Percentiles rank a stretch among this genome's conserved stretches.
Evolutionary conservation across 2,797 vertebrate species (phyloP).

Genomic region (Oreonectes daqikongensis): DNA sequence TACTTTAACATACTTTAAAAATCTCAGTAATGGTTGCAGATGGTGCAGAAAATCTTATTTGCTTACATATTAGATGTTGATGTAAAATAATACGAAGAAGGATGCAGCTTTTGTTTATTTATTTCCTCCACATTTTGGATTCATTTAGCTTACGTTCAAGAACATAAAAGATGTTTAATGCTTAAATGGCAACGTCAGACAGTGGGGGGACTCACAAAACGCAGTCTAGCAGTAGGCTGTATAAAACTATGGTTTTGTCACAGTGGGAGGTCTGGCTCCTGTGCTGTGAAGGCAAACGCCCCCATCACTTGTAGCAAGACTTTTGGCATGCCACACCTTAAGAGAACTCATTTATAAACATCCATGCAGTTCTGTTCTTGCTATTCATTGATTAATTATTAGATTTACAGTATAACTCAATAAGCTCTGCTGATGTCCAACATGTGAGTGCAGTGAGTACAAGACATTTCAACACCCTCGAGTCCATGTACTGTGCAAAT

Average conservation of each 20-base stretch:
- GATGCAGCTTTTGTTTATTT: background rate
- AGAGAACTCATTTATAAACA: conserved; percentile 17
- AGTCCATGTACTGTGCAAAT: conserved; percentile 10
- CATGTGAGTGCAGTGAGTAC: background rate
- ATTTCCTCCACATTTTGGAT: background rate
- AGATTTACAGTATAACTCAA: conserved; percentile 8
- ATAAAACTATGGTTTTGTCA: conserved; percentile 32
- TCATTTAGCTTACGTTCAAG: background rate
- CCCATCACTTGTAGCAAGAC: conserved; percentile 9
- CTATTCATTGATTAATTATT: conserved; percentile 23
- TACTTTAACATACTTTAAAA: background rate
- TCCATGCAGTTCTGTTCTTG: conserved; percentile 29
- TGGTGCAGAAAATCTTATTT: background rate
- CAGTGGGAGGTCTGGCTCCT: conserved; percentile 36
- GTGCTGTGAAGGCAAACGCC: conserved; percentile 23
- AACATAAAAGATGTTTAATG: background rate
- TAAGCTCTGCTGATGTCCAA: conserved; percentile 15
- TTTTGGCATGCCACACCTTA: conserved; percentile 36
- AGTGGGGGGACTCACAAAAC: background rate
- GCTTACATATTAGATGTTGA: background rate
- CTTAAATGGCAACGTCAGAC: conserved; percentile 10
- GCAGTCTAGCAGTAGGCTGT: background rate
- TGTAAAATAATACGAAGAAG: too few species aligned
- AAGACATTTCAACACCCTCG: conserved; percentile 7
- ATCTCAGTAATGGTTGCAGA: too few species aligned